phyloP scores from a whole-genome alignment of 2,797 vertebrate genomes.

The Channallabes apus region DNA sequence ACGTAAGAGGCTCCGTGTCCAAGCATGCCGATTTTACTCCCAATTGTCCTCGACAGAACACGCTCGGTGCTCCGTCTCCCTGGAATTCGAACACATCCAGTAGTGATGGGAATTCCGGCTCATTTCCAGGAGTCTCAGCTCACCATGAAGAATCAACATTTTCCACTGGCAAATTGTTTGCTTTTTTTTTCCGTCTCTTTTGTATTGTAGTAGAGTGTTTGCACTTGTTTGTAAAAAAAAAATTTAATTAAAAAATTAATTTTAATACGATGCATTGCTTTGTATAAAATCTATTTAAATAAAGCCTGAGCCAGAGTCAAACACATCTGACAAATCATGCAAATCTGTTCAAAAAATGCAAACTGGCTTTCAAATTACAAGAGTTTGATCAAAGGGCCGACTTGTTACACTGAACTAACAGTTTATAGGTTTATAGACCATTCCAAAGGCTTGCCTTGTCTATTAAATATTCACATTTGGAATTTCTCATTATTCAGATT shows the following conservation, averaged over 20 bases:
- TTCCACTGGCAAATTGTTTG: too few relatives aligned
- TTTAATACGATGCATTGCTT: neutral
- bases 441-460: neutral
- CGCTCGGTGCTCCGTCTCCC: neutral
- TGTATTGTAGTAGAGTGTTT: too few relatives aligned
- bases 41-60: neutral
- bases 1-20: conserved; percentile 14
- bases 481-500: neutral
- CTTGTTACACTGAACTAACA: neutral
- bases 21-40: neutral
- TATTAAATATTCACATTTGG: neutral
- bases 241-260: conserved; percentile 34
- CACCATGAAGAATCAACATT: neutral
- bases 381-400: neutral
- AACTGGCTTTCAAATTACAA: neutral
- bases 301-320: neutral
- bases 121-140: neutral
- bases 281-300: neutral
- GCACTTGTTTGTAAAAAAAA: neutral
- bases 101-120: conserved; percentile 1
- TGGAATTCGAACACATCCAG: neutral
- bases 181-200: neutral
- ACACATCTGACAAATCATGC: neutral
- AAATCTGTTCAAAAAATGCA: conserved; percentile 12
- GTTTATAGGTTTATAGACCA: too few relatives aligned